phyloP scores from a whole-genome alignment of 2,113 vertebrate genomes.

The Sarotherodon lohbergeri region DNA sequence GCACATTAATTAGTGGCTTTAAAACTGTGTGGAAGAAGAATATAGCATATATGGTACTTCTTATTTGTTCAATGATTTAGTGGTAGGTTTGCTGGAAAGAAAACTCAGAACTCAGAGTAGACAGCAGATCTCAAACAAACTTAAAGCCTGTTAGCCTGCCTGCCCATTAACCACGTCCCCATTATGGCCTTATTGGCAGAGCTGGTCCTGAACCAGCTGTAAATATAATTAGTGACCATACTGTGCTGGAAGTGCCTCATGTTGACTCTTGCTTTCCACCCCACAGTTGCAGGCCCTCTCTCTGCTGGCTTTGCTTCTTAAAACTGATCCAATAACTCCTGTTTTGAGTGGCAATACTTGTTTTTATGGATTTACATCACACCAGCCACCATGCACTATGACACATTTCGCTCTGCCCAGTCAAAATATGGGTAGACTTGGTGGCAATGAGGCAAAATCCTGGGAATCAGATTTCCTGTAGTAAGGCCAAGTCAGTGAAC shows the following conservation, averaged over 20 bases:
- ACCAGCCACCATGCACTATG: neutral
- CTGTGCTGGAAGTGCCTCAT: slow-evolving; percentile 19
- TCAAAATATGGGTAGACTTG: neutral
- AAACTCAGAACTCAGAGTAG: neutral
- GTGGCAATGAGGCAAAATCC: slow-evolving; percentile 8
- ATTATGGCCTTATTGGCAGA: slow-evolving; percentile 28
- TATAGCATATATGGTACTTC: neutral
- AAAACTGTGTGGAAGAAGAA: neutral
- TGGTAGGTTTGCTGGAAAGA: neutral
- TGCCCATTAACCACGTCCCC: slow-evolving; percentile 8
- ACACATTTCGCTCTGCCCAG: neutral
- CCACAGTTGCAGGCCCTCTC: slow-evolving; percentile 18
- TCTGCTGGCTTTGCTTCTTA: neutral
- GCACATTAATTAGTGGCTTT: neutral
- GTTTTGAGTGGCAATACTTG: neutral
- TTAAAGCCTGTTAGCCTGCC: neutral
- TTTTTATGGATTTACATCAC: slow-evolving; percentile 18
- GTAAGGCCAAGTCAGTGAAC: slow-evolving; percentile 23
- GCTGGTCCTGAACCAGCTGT: slow-evolving; percentile 43
- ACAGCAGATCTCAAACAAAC: neutral
- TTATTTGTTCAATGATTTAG: neutral
- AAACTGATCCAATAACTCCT: slow-evolving; percentile 14
- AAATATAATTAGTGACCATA: slow-evolving; percentile 55
- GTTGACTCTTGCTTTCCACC: slow-evolving; percentile 42
- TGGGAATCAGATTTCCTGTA: slow-evolving; percentile 25